Evolutionary conservation across 1,140 invertebrate species (phyloP).

Genomic region (Oscheius sp.): DNA sequence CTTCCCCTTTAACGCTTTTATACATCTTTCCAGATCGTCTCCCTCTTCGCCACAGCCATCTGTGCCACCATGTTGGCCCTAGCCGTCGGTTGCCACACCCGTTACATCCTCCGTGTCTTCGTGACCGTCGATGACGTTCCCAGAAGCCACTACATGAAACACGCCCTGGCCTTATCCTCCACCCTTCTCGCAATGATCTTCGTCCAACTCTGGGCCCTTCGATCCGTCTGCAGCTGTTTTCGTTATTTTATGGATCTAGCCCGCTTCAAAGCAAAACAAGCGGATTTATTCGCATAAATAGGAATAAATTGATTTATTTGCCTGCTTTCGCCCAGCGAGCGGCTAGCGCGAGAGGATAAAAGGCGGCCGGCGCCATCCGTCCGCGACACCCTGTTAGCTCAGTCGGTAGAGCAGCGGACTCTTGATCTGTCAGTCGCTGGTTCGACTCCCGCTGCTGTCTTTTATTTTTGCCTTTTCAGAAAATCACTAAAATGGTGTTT

Average conservation of each 20-base stretch:
- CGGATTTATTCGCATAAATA: background rate
- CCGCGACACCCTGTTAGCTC: too few relatives aligned
- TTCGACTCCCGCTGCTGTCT: too few relatives aligned
- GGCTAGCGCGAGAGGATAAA: too few relatives aligned
- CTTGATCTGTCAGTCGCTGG: too few relatives aligned
- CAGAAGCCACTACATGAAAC: background rate
- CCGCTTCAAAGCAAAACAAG: background rate
- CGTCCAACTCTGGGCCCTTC: background rate
- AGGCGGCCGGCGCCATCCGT: too few relatives aligned
- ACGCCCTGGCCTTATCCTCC: background rate
- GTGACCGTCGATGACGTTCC: background rate
- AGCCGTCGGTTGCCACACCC: background rate
- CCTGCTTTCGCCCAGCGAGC: too few relatives aligned
- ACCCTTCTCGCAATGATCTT: background rate
- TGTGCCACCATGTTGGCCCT: background rate
- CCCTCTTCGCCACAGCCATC: background rate
- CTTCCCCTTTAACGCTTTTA: too few relatives aligned
- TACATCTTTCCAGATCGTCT: background rate
- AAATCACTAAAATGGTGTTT: too few relatives aligned
- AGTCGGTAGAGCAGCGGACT: too few relatives aligned
- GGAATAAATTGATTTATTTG: background rate
- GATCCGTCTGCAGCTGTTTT: background rate
- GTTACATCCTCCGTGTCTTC: conserved; percentile 1
- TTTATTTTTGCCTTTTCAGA: too few relatives aligned
- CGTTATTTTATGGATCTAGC: background rate